Percentiles rank a stretch among this genome's conserved stretches.
phyloP scores from a whole-genome alignment of 2,113 vertebrate species.

The Myocastor coypus region DNA sequence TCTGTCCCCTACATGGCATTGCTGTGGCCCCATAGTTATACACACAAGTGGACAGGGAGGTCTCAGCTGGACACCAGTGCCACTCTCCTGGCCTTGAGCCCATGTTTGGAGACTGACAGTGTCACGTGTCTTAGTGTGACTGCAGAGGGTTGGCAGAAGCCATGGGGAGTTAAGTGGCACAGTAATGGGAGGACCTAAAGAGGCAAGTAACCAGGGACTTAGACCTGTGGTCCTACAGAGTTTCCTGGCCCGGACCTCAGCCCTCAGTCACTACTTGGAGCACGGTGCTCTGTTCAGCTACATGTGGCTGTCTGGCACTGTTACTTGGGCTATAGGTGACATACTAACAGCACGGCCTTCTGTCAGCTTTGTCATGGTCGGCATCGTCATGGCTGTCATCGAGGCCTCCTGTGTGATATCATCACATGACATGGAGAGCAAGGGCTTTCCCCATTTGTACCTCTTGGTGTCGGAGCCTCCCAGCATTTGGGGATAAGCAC shows the following conservation, averaged over 20 bases:
- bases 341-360: neutral
- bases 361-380: no score
- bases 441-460: no score
- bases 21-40: no score
- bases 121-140: neutral
- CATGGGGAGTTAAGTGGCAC: neutral
- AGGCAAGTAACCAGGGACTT: neutral
- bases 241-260: neutral
- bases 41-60: neutral
- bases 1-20: neutral
- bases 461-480: neutral
- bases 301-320: neutral
- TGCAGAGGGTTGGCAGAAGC: neutral
- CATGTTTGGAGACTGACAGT: neutral
- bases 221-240: neutral
- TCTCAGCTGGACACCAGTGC: neutral
- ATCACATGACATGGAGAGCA: no score
- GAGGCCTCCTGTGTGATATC: accelerated
- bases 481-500: neutral
- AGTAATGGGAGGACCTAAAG: neutral
- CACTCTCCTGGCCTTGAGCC: neutral
- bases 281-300: neutral
- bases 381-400: neutral
- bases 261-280: neutral
- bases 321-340: neutral